phyloP scores from a whole-genome alignment of 2,113 vertebrate genomes.

The Atlantisia rogersi region DNA sequence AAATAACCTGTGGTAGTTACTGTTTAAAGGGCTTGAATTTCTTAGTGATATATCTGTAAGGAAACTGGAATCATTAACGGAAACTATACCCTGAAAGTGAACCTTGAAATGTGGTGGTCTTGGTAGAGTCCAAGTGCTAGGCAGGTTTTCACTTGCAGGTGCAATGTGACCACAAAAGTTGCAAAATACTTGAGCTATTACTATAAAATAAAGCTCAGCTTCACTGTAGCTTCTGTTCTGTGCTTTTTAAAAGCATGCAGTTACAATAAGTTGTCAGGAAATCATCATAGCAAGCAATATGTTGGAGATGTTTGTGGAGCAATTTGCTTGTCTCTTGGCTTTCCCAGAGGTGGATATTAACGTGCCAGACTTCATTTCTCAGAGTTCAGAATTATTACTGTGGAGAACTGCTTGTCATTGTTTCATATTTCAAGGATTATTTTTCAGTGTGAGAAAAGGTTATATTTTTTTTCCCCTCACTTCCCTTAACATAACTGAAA shows the following conservation, averaged over 20 bases:
- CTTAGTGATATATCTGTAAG: neutral
- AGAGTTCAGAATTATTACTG: neutral
- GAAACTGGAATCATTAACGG: neutral
- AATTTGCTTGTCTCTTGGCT: conserved; percentile 42
- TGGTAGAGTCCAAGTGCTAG: neutral
- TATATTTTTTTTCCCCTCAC: neutral
- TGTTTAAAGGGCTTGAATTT: neutral
- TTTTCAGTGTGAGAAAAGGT: neutral
- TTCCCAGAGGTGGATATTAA: conserved; percentile 25
- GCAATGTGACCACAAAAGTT: neutral
- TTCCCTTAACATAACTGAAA: neutral
- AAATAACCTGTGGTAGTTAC: neutral
- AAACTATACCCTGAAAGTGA: neutral
- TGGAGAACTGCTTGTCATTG: neutral
- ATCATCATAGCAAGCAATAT: neutral
- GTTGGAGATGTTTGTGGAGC: neutral
- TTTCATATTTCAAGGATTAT: neutral
- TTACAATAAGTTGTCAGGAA: neutral
- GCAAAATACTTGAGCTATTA: neutral
- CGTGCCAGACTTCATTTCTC: neutral
- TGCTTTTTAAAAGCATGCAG: neutral
- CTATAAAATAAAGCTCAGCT: neutral
- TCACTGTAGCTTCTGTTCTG: neutral
- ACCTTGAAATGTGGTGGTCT: neutral
- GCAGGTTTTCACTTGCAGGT: neutral